Percentiles rank a stretch among this genome's conserved stretches.
These are phyloP conservation scores for Chloroclystis v-ata DNA, from an alignment of 2,888 invertebrate species.

Conservation along the genomic window DNA sequence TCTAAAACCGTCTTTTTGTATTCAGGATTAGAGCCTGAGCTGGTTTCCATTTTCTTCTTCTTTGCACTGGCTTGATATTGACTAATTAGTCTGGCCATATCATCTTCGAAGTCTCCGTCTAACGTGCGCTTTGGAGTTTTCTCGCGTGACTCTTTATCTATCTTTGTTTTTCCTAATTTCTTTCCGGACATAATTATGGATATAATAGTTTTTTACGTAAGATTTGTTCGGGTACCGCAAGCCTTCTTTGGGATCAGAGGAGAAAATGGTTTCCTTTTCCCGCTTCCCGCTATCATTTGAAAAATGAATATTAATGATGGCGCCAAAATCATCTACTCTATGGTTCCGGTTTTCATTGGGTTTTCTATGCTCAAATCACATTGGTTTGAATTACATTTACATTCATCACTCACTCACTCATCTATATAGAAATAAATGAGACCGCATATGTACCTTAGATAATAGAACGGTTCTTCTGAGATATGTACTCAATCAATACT, in stretches of 20 bases:
- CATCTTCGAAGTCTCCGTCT: constrained; percentile 39
- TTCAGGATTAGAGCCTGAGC: constrained; percentile 44
- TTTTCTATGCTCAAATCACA: constrained; percentile 1
- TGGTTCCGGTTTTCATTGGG: not conserved
- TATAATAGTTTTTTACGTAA: too few relatives aligned
- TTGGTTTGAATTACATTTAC: not conserved
- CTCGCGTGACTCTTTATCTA: constrained; percentile 46
- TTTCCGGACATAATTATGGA: constrained; percentile 46
- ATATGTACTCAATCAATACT: too few relatives aligned
- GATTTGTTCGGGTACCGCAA: too few relatives aligned
- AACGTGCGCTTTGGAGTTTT: constrained; percentile 38
- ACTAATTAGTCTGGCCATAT: constrained; percentile 41
- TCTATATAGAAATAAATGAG: too few relatives aligned
- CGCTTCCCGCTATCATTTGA: constrained; percentile 1
- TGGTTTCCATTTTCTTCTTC: constrained; percentile 46
- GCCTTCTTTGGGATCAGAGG: too few relatives aligned
- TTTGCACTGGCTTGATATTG: constrained; percentile 45
- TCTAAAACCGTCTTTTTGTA: constrained; percentile 54
- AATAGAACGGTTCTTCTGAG: too few relatives aligned
- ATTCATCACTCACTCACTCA: not conserved
- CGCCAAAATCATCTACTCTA: not conserved
- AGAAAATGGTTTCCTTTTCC: not conserved
- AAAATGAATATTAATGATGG: not conserved
- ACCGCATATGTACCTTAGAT: too few relatives aligned
- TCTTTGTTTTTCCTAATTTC: constrained; percentile 47